Evolutionary conservation across 2,888 invertebrate species (phyloP).

Genomic region (Dromius quadrimaculatus): DNA sequence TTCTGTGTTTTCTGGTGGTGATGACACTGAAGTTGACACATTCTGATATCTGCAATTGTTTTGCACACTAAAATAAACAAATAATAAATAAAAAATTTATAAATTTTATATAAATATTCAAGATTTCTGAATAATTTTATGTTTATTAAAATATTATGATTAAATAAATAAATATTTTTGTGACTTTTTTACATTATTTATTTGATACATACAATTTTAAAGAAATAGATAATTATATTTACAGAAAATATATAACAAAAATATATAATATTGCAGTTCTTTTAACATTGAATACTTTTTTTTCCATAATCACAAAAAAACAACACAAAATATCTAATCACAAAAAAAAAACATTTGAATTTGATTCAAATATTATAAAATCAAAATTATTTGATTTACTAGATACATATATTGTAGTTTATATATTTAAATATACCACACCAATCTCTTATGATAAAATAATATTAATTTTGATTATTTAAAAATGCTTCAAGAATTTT

Average conservation of each 20-base stretch:
- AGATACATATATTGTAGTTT: background rate
- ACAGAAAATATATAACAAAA: conserved; percentile 32
- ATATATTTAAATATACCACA: background rate
- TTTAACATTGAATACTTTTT: conserved; percentile 24
- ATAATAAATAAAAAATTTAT: too few relatives aligned
- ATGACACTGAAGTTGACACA: too few relatives aligned
- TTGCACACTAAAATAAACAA: too few relatives aligned
- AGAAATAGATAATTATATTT: conserved; percentile 18
- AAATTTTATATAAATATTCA: too few relatives aligned
- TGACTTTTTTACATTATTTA: conserved; percentile 44
- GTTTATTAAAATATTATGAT: too few relatives aligned
- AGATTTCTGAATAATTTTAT: too few relatives aligned
- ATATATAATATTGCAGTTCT: conserved; percentile 34
- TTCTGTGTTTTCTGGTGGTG: too few relatives aligned
- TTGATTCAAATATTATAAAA: background rate
- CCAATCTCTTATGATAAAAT: too few relatives aligned
- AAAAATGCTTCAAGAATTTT: too few relatives aligned
- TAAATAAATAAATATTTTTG: too few relatives aligned
- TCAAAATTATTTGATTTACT: background rate
- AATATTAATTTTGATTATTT: too few relatives aligned
- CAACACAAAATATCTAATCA: conserved; percentile 31
- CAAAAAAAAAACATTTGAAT: conserved; percentile 10
- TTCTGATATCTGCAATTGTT: too few relatives aligned
- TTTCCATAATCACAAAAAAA: conserved; percentile 10
- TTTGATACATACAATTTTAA: conserved; percentile 45